Percentiles rank a stretch among this genome's conserved stretches.
Evolutionary conservation across 2,888 invertebrate species (phyloP).

Genomic region (Altica lythri): DNA sequence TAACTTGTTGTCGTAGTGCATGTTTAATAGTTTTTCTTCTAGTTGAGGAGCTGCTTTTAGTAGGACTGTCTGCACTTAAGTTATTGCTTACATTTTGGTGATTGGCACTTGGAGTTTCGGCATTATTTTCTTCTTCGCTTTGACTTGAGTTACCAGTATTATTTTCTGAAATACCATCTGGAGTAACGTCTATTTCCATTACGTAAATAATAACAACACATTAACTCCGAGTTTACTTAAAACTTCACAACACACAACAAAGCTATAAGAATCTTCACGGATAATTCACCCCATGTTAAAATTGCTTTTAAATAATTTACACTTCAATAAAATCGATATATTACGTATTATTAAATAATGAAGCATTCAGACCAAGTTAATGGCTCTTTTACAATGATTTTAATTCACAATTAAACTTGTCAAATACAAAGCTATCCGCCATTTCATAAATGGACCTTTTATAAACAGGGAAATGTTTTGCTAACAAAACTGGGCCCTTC

Average conservation of each 20-base stretch:
- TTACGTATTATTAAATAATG: constrained; percentile 35
- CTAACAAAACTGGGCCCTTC: constrained; percentile 39
- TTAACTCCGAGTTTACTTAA: constrained; percentile 38
- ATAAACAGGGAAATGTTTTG: constrained; percentile 50
- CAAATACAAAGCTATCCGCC: constrained; percentile 56
- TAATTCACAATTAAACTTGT: constrained; percentile 47
- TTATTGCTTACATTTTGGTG: constrained; percentile 32
- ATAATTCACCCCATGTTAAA: constrained; percentile 50
- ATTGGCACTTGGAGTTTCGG: constrained; percentile 36
- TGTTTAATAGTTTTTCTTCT: constrained; percentile 76
- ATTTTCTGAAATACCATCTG: constrained; percentile 50
- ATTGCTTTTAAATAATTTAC: constrained; percentile 35
- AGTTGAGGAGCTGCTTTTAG: constrained; percentile 48
- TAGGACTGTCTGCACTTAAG: constrained; percentile 42
- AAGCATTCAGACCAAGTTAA: constrained; percentile 37
- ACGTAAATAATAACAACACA: constrained; percentile 45
- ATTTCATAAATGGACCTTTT: constrained; percentile 56
- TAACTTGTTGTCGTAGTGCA: constrained; percentile 76
- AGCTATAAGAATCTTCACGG: constrained; percentile 35
- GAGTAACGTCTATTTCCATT: constrained; percentile 58
- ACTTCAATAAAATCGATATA: constrained; percentile 38
- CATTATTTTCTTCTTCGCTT: constrained; percentile 44
- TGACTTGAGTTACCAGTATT: constrained; percentile 46
- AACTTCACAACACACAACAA: constrained; percentile 40
- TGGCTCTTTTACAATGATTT: constrained; percentile 35